Conservation (phyloP, 2,113 vertebrate species). For the Ammodytes dubius region DNA sequence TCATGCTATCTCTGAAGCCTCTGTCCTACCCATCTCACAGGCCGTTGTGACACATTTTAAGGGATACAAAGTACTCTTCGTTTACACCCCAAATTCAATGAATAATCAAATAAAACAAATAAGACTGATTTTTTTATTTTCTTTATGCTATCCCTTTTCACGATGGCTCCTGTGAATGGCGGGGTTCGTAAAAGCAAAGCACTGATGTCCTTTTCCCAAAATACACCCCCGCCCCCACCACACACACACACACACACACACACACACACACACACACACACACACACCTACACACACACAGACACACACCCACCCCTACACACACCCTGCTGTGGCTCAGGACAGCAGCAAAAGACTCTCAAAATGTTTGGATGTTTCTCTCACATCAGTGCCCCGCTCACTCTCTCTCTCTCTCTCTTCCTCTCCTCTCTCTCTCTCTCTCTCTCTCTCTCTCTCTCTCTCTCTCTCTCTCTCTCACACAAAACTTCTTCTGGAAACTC, state of each 20-base stretch:
- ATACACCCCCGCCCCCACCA: neutral
- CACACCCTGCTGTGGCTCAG: constrained; percentile 62
- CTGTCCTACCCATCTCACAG: constrained; percentile 41
- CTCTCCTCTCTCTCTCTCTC: too few species aligned
- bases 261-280: too few species aligned
- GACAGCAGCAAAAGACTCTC: constrained; percentile 66
- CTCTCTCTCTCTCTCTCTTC: too few species aligned
- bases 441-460: too few species aligned
- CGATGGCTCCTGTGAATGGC: constrained; percentile 47
- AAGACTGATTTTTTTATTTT: constrained; percentile 50
- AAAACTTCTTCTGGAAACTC: constrained; percentile 59
- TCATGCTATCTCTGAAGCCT: constrained; percentile 12
- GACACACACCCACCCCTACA: constrained; percentile 24
- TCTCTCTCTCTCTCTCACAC: too few species aligned
- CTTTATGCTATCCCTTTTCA: constrained; percentile 51
- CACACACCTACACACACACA: too few species aligned
- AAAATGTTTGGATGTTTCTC: constrained; percentile 53
- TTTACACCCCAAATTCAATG: constrained; percentile 61
- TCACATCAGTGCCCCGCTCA: constrained; percentile 55
- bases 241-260: too few species aligned
- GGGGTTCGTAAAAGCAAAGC: constrained; percentile 61
- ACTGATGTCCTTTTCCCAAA: constrained; percentile 48
- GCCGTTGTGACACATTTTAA: constrained; percentile 54
- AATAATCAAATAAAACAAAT: constrained; percentile 53
- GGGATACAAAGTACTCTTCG: constrained; percentile 58